phyloP scores from a whole-genome alignment of 2,797 vertebrate genomes.

The Antrozous pallidus region DNA sequence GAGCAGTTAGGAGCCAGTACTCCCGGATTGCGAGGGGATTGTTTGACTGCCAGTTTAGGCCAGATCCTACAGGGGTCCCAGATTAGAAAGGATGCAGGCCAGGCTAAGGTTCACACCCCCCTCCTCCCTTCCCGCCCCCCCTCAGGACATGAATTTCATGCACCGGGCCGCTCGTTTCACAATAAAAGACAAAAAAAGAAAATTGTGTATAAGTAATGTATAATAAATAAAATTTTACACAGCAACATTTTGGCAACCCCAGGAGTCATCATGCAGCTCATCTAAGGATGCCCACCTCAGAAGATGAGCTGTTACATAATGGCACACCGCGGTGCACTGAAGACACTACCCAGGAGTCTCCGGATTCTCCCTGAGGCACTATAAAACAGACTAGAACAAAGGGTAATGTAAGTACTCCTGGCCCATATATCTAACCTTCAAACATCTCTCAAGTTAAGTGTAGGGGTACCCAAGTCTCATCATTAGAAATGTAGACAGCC shows the following conservation, averaged over 20 bases:
- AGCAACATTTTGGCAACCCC: not conserved
- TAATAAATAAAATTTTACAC: not conserved
- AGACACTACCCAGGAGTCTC: not conserved
- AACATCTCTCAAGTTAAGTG: not conserved
- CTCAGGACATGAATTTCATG: too few relatives aligned
- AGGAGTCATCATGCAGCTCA: not conserved
- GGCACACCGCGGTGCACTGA: not conserved
- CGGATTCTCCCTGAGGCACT: not conserved
- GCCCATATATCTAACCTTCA: not conserved
- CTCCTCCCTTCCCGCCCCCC: too few relatives aligned
- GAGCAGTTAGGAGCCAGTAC: too few relatives aligned
- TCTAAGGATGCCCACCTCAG: not conserved
- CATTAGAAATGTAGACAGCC: not conserved
- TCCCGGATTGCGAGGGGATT: too few relatives aligned
- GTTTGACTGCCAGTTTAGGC: too few relatives aligned
- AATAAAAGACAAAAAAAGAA: not conserved
- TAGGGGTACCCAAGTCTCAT: not conserved
- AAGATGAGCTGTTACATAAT: not conserved
- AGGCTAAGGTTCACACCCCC: too few relatives aligned
- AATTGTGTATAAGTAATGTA: not conserved
- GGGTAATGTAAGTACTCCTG: not conserved
- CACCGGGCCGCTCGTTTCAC: too few relatives aligned
- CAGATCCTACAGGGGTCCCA: too few relatives aligned
- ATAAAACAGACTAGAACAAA: not conserved
- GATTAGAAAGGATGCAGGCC: too few relatives aligned